Conservation (phyloP, 2,797 vertebrate species). For the Lemur catta region DNA sequence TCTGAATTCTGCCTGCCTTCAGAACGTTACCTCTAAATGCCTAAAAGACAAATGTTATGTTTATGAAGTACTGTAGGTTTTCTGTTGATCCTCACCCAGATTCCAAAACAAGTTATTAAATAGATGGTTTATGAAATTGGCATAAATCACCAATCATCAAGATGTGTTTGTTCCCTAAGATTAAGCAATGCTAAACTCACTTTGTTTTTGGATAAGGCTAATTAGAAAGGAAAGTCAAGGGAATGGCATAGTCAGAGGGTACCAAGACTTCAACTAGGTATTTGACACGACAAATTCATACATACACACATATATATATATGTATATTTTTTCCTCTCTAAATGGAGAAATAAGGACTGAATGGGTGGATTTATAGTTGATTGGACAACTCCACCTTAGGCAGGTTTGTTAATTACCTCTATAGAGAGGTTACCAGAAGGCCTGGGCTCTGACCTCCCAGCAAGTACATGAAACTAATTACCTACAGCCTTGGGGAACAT, state of each 20-base stretch:
- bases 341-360: background rate
- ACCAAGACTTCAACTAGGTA: background rate
- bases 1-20: background rate
- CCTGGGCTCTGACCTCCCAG: background rate
- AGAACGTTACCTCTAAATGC: background rate
- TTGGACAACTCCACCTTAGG: background rate
- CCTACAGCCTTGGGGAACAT: background rate
- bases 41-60: background rate
- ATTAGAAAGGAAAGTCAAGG: background rate
- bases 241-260: background rate
- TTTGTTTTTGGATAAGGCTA: background rate
- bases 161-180: constrained; percentile 20
- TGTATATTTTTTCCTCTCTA: background rate
- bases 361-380: background rate
- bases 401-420: background rate
- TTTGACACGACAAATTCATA: background rate
- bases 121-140: background rate
- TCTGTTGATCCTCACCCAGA: background rate
- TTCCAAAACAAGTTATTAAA: background rate
- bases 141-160: constrained; percentile 15
- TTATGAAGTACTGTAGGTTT: background rate
- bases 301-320: background rate
- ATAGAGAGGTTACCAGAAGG: background rate
- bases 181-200: background rate
- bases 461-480: background rate